Base-by-base conservation (phyloP, 2,888 invertebrate genomes). In the Schrankia costaestrigalis region DNA sequence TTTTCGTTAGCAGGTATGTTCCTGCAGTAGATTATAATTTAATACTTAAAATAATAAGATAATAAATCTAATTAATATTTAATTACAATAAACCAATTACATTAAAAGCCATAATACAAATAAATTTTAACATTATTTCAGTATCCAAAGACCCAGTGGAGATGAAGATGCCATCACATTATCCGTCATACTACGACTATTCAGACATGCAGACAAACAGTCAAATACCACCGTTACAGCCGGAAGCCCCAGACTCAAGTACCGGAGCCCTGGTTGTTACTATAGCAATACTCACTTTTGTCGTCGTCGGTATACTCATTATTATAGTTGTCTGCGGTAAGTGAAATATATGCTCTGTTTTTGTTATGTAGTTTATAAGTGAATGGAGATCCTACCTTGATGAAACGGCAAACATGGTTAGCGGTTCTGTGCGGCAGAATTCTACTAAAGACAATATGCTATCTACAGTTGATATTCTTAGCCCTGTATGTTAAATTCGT, bases 171-270 rank as follows among this genome's bases (percentile, higher is more conserved):
- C 86, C 85, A 4, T 42, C 70, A 1, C 78, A 77, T 47, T 86
- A 85, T 32, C 85, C 86, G 0, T 34, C 73, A 3, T 77, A 68
- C 56, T 83, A 80, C 54, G 85, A 86, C 51, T 85, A 84, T 54
- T 44, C 65, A 35, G 83, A 85, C 41, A 41, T 62, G 3, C 71
- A 69, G 18, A 35, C 54, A 2, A 57, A 49, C 10, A 54, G 44
- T 28, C 51, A 46, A 1, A 15, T 53, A 5, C 42, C 46, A 11
- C 71, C 74, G 0, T 38, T 48, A 0, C 77, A 79, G 0, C 73
- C 78, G 0, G 53, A 56, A 0, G 55, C 63, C 0, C 73, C 80
- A 0, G 57, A 60, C 3, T 46, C 63, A 4, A 67, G 54, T 27
- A 31, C 67, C 8, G 65, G 65, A 14, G 54, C 63, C 5, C 60